Conservation (phyloP, 2,113 vertebrate genomes). For the Ciconia stormi region DNA sequence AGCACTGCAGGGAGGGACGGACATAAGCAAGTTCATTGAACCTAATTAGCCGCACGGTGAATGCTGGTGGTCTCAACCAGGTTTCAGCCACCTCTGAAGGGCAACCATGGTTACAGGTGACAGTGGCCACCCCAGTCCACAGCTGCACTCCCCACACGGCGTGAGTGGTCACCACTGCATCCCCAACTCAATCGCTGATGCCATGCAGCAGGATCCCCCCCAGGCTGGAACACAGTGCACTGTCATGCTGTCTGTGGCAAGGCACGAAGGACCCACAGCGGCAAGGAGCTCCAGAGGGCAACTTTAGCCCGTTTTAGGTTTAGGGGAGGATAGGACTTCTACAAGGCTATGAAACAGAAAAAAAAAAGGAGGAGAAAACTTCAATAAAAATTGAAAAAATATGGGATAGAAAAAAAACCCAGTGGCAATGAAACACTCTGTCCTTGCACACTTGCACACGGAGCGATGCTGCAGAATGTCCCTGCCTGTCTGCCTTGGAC, state of each 20-base stretch:
- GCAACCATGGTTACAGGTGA: background rate
- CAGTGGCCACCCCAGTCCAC: accelerated
- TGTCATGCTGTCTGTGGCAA: background rate
- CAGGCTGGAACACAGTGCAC: accelerated
- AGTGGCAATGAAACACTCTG: background rate
- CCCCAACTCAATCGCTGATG: background rate
- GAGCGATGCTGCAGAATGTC: background rate
- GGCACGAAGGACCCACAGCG: background rate
- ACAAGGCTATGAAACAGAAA: background rate
- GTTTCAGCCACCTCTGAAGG: background rate
- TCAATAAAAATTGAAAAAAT: background rate
- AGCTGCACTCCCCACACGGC: background rate
- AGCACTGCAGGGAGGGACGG: background rate
- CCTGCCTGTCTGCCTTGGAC: background rate
- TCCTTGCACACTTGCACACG: background rate
- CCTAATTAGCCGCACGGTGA: background rate
- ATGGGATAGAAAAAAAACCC: background rate
- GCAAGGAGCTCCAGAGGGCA: background rate
- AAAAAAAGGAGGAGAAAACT: background rate
- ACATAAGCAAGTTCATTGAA: background rate
- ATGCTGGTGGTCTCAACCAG: background rate
- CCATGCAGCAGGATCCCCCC: background rate
- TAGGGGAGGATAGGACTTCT: background rate
- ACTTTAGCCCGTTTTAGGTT: background rate
- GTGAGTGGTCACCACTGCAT: background rate